Evolutionary conservation across 2,888 invertebrate genomes (phyloP).

Genomic region (Gortyna flavago): DNA sequence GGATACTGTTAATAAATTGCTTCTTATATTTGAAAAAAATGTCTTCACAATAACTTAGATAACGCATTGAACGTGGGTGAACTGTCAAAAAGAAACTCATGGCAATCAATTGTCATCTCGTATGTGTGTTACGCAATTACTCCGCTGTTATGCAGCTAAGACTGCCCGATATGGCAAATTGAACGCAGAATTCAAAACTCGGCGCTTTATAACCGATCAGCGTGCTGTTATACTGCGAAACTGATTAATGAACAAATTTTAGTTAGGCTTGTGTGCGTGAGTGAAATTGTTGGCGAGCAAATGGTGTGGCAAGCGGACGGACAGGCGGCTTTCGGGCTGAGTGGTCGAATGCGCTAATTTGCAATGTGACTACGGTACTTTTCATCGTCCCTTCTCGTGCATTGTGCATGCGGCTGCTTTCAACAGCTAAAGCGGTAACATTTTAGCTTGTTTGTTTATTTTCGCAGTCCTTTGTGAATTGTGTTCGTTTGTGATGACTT

Average conservation of each 20-base stretch:
- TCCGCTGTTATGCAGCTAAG: slow-evolving; percentile 15
- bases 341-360: slow-evolving; percentile 83
- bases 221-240: slow-evolving; percentile 60
- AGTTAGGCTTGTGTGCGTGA: slow-evolving; percentile 62
- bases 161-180: slow-evolving; percentile 25
- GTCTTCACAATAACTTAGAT: background rate
- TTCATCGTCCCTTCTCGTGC: slow-evolving; percentile 74
- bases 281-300: slow-evolving; percentile 74
- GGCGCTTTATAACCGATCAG: slow-evolving; percentile 49
- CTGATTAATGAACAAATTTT: slow-evolving; percentile 66
- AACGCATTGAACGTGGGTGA: background rate
- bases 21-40: background rate
- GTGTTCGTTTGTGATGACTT: slow-evolving; percentile 65
- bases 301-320: slow-evolving; percentile 79
- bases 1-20: background rate
- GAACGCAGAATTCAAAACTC: slow-evolving; percentile 55
- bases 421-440: slow-evolving; percentile 75
- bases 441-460: slow-evolving; percentile 72
- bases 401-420: slow-evolving; percentile 74
- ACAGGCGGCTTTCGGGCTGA: slow-evolving; percentile 77
- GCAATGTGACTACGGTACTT: slow-evolving; percentile 80
- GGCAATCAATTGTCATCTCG: background rate
- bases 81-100: background rate
- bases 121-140: background rate
- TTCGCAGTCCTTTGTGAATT: slow-evolving; percentile 66